These are phyloP conservation scores for Beroe ovata DNA, from an alignment of 37 sponge, comb jelly and placozoan genomes.

Conservation along the genomic window DNA sequence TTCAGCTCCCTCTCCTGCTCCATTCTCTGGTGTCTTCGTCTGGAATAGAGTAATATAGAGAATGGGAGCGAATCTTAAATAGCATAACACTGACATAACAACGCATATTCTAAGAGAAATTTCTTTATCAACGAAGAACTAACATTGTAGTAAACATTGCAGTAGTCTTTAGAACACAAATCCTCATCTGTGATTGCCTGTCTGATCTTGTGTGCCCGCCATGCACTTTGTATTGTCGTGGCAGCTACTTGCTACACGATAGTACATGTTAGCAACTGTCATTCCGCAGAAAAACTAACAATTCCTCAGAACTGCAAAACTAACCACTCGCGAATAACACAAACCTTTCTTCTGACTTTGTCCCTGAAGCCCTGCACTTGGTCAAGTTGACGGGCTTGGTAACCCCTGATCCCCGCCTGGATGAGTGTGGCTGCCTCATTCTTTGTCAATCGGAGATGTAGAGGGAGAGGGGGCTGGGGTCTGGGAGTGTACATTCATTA, in stretches of 20 bases:
- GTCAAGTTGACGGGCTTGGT: slow-evolving; percentile 54
- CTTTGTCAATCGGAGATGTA: slow-evolving; percentile 83
- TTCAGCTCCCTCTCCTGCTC: neutral
- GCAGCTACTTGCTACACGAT: slow-evolving; percentile 63
- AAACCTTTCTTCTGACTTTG: slow-evolving; percentile 44
- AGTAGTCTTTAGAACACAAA: neutral
- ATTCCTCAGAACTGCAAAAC: too few relatives aligned
- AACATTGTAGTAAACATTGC: slow-evolving; percentile 22
- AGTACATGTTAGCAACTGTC: neutral
- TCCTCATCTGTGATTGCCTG: slow-evolving; percentile 35
- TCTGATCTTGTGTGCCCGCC: slow-evolving; percentile 39
- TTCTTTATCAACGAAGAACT: too few relatives aligned
- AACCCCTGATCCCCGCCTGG: slow-evolving; percentile 80
- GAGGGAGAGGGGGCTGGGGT: slow-evolving; percentile 82
- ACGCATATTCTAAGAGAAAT: too few relatives aligned
- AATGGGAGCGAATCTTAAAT: too few relatives aligned
- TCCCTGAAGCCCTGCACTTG: slow-evolving; percentile 56
- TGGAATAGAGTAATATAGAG: neutral
- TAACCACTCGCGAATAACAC: too few relatives aligned
- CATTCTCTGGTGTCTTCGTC: neutral
- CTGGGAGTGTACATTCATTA: slow-evolving; percentile 68
- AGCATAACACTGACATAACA: too few relatives aligned
- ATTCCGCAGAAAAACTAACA: neutral
- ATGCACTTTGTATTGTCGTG: slow-evolving; percentile 44
- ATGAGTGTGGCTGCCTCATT: slow-evolving; percentile 82